Conservation (phyloP, 2,113 vertebrate genomes). For the Saccopteryx bilineata region DNA sequence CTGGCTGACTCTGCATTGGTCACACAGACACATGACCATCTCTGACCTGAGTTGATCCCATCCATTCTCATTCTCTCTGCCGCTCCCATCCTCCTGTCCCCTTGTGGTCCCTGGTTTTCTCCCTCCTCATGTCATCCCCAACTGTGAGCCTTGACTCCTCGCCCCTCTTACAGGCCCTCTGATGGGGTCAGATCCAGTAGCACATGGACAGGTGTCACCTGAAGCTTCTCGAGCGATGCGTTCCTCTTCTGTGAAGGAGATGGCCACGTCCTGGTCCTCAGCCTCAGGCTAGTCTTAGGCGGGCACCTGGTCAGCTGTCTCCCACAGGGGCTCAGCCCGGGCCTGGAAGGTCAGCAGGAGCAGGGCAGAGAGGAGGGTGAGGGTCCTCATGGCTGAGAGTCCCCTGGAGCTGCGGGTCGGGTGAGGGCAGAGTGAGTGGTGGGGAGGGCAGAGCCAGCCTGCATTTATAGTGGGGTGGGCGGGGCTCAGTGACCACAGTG, state of each 20-base stretch:
- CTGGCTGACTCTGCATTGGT: background rate
- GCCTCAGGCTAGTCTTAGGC: background rate
- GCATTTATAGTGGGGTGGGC: background rate
- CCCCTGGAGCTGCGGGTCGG: fast-evolving
- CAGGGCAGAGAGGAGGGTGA: background rate
- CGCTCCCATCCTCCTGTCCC: fast-evolving
- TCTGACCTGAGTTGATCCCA: background rate
- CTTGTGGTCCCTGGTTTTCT: too few species aligned
- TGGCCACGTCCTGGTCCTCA: background rate
- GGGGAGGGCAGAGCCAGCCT: fast-evolving
- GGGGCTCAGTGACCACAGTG: fast-evolving
- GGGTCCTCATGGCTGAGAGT: background rate
- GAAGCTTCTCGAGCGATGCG: background rate
- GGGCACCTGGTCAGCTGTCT: fast-evolving
- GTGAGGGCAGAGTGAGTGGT: background rate
- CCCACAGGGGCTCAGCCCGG: background rate
- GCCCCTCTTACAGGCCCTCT: too few species aligned
- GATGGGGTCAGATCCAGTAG: too few species aligned
- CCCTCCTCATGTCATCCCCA: too few species aligned
- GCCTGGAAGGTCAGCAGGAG: background rate
- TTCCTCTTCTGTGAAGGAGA: background rate
- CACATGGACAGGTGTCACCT: background rate
- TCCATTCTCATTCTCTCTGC: background rate
- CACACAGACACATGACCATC: background rate
- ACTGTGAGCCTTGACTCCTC: fast-evolving